phyloP scores from a whole-genome alignment of 2,113 vertebrate genomes.

The Poeciliopsis retropinna region DNA sequence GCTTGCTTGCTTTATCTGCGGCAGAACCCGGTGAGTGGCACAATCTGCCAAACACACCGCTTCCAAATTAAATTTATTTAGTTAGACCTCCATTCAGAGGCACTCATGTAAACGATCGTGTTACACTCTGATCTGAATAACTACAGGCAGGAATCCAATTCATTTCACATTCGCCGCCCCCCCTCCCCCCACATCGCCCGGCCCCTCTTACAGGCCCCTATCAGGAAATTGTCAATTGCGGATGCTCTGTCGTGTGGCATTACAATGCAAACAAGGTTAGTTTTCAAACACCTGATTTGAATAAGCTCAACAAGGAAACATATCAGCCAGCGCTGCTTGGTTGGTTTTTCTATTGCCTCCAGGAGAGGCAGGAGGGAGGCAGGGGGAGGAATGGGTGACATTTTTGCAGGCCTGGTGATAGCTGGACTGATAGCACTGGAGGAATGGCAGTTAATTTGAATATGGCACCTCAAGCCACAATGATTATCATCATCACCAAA shows the following conservation, averaged over 20 bases:
- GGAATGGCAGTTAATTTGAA: conserved; percentile 87
- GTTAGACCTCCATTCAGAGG: conserved; percentile 80
- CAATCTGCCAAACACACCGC: conserved; percentile 81
- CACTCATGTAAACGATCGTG: conserved; percentile 85
- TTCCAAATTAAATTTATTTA: conserved; percentile 87
- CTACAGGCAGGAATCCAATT: conserved; percentile 78
- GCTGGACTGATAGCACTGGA: conserved; percentile 74
- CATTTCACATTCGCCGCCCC: conserved; percentile 75
- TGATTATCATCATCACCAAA: conserved; percentile 86
- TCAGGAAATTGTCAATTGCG: conserved; percentile 84
- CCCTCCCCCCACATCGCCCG: conserved; percentile 1
- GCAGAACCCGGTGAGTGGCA: conserved; percentile 76
- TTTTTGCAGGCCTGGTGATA: conserved; percentile 73
- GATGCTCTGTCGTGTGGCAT: conserved; percentile 72
- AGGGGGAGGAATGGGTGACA: conserved; percentile 37
- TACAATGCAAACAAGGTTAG: conserved; percentile 87
- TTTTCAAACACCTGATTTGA: conserved; percentile 87
- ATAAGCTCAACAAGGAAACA: conserved; percentile 82
- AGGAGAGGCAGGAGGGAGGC: conserved; percentile 54
- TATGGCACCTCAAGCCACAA: conserved; percentile 85
- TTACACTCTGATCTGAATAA: conserved; percentile 83
- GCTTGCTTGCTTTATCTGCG: conserved; percentile 79
- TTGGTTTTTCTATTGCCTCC: conserved; percentile 73
- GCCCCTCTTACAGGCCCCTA: conserved; percentile 73
- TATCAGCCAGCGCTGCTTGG: conserved; percentile 69